Evolutionary conservation across 1,140 invertebrate genomes (phyloP).

Genomic region (Grapholita molesta): DNA sequence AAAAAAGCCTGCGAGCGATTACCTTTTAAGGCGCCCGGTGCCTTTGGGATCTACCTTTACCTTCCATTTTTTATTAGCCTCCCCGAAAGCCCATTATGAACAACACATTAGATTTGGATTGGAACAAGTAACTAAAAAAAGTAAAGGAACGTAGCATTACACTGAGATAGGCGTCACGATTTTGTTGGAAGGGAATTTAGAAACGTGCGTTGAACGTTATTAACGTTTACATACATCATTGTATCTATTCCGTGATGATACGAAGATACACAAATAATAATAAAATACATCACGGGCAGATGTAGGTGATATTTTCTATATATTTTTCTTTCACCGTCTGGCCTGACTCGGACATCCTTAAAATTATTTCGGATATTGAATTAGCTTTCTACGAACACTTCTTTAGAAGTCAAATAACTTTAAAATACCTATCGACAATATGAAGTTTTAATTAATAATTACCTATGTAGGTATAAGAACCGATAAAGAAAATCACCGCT

Average conservation of each 20-base stretch:
- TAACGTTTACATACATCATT: neutral
- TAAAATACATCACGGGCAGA: neutral
- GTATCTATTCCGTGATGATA: neutral
- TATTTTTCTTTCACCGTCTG: no score
- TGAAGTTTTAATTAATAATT: no score
- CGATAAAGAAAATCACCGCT: no score
- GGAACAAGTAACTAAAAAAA: conserved; percentile 40
- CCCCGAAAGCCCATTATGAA: conserved; percentile 54
- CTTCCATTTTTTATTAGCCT: conserved; percentile 47
- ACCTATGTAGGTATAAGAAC: no score
- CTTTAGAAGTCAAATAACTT: no score
- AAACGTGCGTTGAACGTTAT: conserved; percentile 9
- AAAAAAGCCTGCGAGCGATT: conserved; percentile 60
- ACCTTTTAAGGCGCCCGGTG: conserved; percentile 62
- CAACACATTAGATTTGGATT: conserved; percentile 59
- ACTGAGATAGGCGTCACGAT: conserved; percentile 12
- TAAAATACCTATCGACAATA: no score
- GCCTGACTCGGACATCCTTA: no score
- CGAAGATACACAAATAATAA: neutral
- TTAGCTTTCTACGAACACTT: no score
- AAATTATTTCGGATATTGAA: no score
- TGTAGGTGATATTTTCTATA: no score
- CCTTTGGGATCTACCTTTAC: conserved; percentile 51
- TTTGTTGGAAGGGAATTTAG: conserved; percentile 11
- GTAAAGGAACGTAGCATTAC: conserved; percentile 37